Evolutionary conservation across 2,797 vertebrate genomes (phyloP).

Genomic region (Tarsius wallacei): DNA sequence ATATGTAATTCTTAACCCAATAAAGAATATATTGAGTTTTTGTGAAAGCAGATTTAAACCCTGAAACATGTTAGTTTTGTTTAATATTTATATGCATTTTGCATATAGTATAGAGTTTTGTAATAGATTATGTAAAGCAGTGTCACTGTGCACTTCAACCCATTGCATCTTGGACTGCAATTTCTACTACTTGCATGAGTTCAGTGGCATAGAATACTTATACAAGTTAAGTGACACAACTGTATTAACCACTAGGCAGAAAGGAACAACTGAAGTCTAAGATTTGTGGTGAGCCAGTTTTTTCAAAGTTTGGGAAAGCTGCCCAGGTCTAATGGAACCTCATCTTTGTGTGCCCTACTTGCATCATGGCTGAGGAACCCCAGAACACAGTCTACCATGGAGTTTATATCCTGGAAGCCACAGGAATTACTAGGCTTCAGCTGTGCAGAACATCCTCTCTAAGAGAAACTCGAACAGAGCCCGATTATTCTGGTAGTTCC

Average conservation of each 20-base stretch:
- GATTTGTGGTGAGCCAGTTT: neutral
- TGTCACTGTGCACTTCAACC: neutral
- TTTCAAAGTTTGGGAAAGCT: neutral
- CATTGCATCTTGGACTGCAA: neutral
- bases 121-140: neutral
- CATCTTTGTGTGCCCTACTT: neutral
- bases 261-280: neutral
- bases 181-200: no score
- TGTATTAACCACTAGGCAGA: neutral
- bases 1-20: neutral
- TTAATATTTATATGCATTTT: neutral
- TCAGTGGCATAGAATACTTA: neutral
- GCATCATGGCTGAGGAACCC: neutral
- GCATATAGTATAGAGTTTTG: neutral
- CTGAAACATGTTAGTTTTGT: neutral
- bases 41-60: neutral
- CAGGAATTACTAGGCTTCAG: neutral
- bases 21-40: neutral
- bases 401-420: neutral
- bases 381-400: neutral
- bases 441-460: neutral
- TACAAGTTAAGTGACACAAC: neutral
- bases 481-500: neutral
- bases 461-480: neutral
- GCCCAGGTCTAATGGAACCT: neutral